Conservation (phyloP, 2,797 vertebrate genomes). For the Myripristis jacobus region DNA sequence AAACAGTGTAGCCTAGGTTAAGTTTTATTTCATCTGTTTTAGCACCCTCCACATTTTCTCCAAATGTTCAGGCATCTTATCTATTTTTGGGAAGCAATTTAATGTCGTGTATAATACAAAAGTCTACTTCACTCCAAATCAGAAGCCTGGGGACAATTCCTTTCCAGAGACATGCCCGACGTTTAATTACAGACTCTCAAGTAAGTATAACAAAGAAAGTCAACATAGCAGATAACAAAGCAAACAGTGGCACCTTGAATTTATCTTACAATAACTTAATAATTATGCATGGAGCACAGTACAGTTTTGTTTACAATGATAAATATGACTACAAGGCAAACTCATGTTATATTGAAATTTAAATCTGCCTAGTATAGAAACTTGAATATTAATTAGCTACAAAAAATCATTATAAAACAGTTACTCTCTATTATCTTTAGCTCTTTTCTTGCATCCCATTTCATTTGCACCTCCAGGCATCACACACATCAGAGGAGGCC, state of each 20-base stretch:
- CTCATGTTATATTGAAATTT: slow-evolving; percentile 61
- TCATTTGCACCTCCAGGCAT: slow-evolving; percentile 69
- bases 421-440: slow-evolving; percentile 51
- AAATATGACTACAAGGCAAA: slow-evolving; percentile 75
- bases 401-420: slow-evolving; percentile 67
- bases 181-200: not conserved
- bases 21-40: too few relatives aligned
- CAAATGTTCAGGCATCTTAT: not conserved
- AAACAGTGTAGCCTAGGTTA: not conserved
- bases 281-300: slow-evolving; percentile 61
- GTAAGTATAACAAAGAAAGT: slow-evolving; percentile 13
- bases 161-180: not conserved
- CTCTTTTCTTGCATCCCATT: slow-evolving; percentile 63
- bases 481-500: slow-evolving; percentile 65
- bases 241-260: slow-evolving; percentile 3
- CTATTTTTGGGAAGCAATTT: not conserved
- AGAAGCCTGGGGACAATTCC: not conserved
- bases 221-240: not conserved
- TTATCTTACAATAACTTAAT: slow-evolving; percentile 17
- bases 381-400: slow-evolving; percentile 72
- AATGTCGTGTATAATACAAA: too few relatives aligned
- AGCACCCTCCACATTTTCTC: too few relatives aligned
- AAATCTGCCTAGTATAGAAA: slow-evolving; percentile 66
- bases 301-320: slow-evolving; percentile 71
- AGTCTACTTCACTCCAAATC: not conserved